Evolutionary conservation across 2,888 invertebrate species (phyloP).

Genomic region (Amiota mariae): DNA sequence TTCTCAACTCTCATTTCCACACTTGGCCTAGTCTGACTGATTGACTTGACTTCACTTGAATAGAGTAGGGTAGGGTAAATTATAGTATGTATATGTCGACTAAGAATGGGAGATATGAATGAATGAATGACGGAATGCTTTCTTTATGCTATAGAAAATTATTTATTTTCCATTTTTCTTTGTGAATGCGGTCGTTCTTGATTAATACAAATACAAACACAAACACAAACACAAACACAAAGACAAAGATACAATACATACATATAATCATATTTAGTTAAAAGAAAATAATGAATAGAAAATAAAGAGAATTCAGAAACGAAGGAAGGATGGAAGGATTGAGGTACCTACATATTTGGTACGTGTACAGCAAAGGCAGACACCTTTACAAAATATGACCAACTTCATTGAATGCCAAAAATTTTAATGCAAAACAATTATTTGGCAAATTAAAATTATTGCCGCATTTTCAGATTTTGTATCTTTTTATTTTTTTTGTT

Average conservation of each 20-base stretch:
- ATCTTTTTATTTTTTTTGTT: not conserved
- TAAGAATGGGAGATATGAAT: slow-evolving; percentile 1
- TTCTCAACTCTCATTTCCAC: slow-evolving; percentile 57
- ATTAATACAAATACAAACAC: not conserved
- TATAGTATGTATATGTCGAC: not conserved
- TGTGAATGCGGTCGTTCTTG: slow-evolving; percentile 29
- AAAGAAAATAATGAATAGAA: not conserved
- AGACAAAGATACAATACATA: not conserved
- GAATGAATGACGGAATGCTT: slow-evolving; percentile 12
- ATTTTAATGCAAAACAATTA: slow-evolving; percentile 40
- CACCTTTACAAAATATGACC: not conserved
- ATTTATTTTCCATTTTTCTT: slow-evolving; percentile 25
- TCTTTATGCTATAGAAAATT: slow-evolving; percentile 3
- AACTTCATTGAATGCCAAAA: slow-evolving; percentile 6
- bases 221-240: too few species aligned
- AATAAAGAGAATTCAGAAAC: not conserved
- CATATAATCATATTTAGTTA: not conserved
- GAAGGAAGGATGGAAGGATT: not conserved
- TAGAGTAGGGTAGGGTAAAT: too few species aligned
- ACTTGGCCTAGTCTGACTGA: slow-evolving; percentile 61
- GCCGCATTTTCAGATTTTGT: slow-evolving; percentile 16
- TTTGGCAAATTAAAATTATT: slow-evolving; percentile 41
- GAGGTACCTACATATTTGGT: not conserved
- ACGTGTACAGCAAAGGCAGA: not conserved
- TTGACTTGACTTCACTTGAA: not conserved